Evolutionary conservation across 2,797 vertebrate species (phyloP), one percentile per base, ranked within the genome.

Genomic region (Manis javanica): DNA sequence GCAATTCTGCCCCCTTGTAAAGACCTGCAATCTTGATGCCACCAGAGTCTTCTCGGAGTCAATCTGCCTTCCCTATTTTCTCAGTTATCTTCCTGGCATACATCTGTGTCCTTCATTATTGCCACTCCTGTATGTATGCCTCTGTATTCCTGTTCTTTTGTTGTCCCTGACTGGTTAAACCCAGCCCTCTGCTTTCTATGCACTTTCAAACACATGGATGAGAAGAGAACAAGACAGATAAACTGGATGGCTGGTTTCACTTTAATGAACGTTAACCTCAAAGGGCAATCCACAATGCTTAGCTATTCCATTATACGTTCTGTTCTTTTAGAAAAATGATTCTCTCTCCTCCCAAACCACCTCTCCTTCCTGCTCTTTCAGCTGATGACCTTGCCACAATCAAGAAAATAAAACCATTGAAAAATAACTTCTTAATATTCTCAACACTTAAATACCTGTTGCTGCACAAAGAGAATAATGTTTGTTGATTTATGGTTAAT

Each of bases 91-190:
- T 49, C 77, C 0, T 6, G 26, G 5, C 24, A 18, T 42, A 3
- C 2, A 12, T 24, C 0, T 14, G 2, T 1, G 29, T 6, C 2
- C 55, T 49, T 71, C 3, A 3, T 68, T 14, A 34, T 37, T 34
- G 31, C 24, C 9, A 26, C 5, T 57, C 21, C 16, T 24, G 0
- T 23, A 3, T 4, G 19, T 21, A 13, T 16, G 16, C 39, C 11
- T 11, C 46, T 26, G 3, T 12, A 26, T 1, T 1, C 10, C 15
- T 51, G 2, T 90, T 51, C 57, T 16, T 26, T 39, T 31, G 46
- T 10, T 72, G 53, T 46, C 18, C 18, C 4, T 10, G 24, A 24
- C 26, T 26, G 75, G 9, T 42, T 71, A 23, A 87, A 57, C 31
- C 14, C 53, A 69, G 14, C 24, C 51, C 55, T 74, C 2, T 34